A percentile compares a stretch with the other conserved stretches of the same genome.
These are phyloP conservation scores for Hemistola chrysoprasaria DNA, from an alignment of 2,888 invertebrate species.

Conservation along the genomic window DNA sequence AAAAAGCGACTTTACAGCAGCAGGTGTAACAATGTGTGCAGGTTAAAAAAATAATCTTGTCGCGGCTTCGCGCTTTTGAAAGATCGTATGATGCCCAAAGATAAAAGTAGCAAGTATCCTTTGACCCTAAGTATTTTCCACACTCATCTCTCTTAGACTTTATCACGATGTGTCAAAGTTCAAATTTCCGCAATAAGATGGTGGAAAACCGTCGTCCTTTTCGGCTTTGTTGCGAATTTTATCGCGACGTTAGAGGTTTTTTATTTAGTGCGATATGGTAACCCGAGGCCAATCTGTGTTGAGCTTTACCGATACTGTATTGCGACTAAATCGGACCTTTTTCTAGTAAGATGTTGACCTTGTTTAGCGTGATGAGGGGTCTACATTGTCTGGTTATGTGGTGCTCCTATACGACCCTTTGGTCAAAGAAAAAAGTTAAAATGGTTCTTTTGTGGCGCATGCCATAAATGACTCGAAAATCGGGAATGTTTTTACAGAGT, in stretches of 20 bases:
- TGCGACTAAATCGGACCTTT: constrained; percentile 19
- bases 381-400: constrained; percentile 24
- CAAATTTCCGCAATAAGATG: constrained; percentile 35
- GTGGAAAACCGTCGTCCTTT: constrained; percentile 40
- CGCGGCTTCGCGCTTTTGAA: too few relatives aligned
- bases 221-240: constrained; percentile 59
- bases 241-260: constrained; percentile 57
- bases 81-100: too few relatives aligned
- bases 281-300: constrained; percentile 23
- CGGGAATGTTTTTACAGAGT: constrained; percentile 14
- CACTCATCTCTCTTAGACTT: constrained; percentile 26
- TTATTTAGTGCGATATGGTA: constrained; percentile 50
- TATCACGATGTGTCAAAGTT: constrained; percentile 37
- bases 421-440: constrained; percentile 47
- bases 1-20: too few relatives aligned
- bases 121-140: constrained; percentile 11
- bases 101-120: too few relatives aligned
- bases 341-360: accelerated
- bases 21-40: too few relatives aligned
- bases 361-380: constrained; percentile 20
- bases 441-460: constrained; percentile 42
- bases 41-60: too few relatives aligned
- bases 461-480: constrained; percentile 27
- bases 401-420: constrained; percentile 44
- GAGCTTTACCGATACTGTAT: constrained; percentile 11